Base-by-base conservation (phyloP, 2,797 vertebrate genomes). In the Todus mexicanus region DNA sequence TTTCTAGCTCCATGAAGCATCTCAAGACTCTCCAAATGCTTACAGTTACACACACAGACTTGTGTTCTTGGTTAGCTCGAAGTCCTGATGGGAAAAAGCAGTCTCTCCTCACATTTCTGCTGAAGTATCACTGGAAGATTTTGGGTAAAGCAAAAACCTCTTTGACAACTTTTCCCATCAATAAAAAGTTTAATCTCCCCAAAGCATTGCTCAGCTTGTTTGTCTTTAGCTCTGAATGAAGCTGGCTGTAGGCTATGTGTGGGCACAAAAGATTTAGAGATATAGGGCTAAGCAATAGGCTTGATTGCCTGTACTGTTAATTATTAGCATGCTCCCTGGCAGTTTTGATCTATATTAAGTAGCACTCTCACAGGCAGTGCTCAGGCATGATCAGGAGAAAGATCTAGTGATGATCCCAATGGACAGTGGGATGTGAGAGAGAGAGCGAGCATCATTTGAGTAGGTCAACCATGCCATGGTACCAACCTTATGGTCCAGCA, bases 51-150 rank as follows among this genome's bases (percentile, higher is more conserved):
- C 18, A 40, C 21, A 23, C 11, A n/a, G n/a, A 6, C 5, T 53
- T 15, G 60, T 45, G 15, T 0, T 0, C 12, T 77, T 56, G 25
- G 5, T 15, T 84, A 26, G 19, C 29, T 76, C 15, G 9, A 25
- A 47, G 23, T 11, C 9, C 5, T 57, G 31, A 45, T 2, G 7
- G 22, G 3, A 7, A 61, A 42, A 85, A 87, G 27, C 11, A 38
- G 31, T 13, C 2, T 57, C 21, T 71, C 59, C 69, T 72, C 42
- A 37, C 4, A 3, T 27, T 66, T 27, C 19, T 69, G 6, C 35
- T 51, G 43, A 72, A 61, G 4, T 35, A 68, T 27, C 13, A 25
- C 13, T 33, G 43, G 14, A 78, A 84, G 25, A 51, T 29, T 76
- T 25, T 19, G 9, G 21, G 17, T 61, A 77, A 80, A 79, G 9